Evolutionary conservation across 1,140 invertebrate genomes (phyloP), one percentile per base, ranked within the genome.

Genomic region (Hermetia illucens): DNA sequence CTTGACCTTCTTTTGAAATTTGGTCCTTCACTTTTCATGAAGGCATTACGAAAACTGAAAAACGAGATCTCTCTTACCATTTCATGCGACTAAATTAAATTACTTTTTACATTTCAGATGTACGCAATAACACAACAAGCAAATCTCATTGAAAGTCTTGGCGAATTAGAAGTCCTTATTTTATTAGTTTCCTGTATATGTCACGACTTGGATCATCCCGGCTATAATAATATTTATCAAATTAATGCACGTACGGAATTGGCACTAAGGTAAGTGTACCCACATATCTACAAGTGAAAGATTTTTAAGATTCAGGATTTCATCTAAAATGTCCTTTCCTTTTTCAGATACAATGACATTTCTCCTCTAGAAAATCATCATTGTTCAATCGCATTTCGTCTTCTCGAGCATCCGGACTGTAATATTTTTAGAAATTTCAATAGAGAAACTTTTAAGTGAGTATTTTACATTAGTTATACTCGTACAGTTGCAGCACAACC

Each of bases 141-240:
- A 41, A 71, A 82, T 49, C 62, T 89, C 9, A 68, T 72, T 33
- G 67, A 68, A 22, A 72, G 73, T 45, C 72, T 89, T 40, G 75
- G 77, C 16, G 69, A 80, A 30, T 68, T 86, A 38, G 84, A 89
- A 60, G 73, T 82, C 27, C 66, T 85, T 9, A 76, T 88, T 30
- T 62, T 90, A 21, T 68, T 90, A 20, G 81, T 83, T 12, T 84
- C 85, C 8, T 84, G 79, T 55, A 82, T 90, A 25, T 88, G 85
- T 51, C 89, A 93, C 58, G 89, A 93, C 62, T 64, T 92, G 18
- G 87, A 92, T 57, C 88, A 93, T 70, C 88, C 88, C 4, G 88
- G 88, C 20, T 86, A 85, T 54, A 88, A 89, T 61, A 89, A 88
- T 50, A 82, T 83, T 42, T 89, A 87, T 62, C 83, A 87, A 63